A percentile compares a stretch with the other conserved stretches of the same genome.
Evolutionary conservation across 2,888 invertebrate genomes (phyloP).

Genomic region (Leucania comma): DNA sequence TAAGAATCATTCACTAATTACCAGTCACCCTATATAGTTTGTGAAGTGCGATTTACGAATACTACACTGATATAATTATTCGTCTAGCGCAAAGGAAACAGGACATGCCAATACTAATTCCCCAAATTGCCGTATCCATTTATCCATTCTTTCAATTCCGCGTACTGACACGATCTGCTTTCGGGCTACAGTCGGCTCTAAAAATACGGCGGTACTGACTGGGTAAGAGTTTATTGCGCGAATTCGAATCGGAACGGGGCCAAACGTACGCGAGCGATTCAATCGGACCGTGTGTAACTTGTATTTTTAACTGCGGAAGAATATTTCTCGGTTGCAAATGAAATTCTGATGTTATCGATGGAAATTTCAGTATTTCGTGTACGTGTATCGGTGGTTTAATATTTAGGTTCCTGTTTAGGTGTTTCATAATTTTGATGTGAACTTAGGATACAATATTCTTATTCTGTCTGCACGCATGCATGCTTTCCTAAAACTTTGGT

Average conservation of each 20-base stretch:
- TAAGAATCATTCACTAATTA: too few species aligned
- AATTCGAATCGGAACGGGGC: slow-evolving; percentile 45
- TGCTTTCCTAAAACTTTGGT: too few species aligned
- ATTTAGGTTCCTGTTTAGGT: neutral
- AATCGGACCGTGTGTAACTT: slow-evolving; percentile 23
- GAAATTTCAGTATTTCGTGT: neutral
- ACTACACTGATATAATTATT: too few species aligned
- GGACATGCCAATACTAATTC: neutral
- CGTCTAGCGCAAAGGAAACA: too few species aligned
- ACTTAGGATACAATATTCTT: neutral
- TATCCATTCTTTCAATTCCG: slow-evolving; percentile 17
- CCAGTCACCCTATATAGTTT: too few species aligned
- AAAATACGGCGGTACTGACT: slow-evolving; percentile 56
- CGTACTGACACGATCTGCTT: slow-evolving; percentile 21
- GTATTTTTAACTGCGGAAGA: slow-evolving; percentile 46
- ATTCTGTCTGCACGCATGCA: too few species aligned
- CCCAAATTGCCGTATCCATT: slow-evolving; percentile 30
- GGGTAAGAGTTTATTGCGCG: slow-evolving; percentile 56
- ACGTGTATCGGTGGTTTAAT: neutral
- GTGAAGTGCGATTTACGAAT: too few species aligned
- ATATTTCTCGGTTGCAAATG: slow-evolving; percentile 5
- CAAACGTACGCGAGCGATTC: slow-evolving; percentile 40
- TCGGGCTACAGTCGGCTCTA: slow-evolving; percentile 42
- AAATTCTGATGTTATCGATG: neutral
- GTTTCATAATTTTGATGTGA: neutral